Evolutionary conservation across 2,888 invertebrate genomes (phyloP), one percentile per base, ranked within the genome.

Genomic region (Hybos culiciformis): DNA sequence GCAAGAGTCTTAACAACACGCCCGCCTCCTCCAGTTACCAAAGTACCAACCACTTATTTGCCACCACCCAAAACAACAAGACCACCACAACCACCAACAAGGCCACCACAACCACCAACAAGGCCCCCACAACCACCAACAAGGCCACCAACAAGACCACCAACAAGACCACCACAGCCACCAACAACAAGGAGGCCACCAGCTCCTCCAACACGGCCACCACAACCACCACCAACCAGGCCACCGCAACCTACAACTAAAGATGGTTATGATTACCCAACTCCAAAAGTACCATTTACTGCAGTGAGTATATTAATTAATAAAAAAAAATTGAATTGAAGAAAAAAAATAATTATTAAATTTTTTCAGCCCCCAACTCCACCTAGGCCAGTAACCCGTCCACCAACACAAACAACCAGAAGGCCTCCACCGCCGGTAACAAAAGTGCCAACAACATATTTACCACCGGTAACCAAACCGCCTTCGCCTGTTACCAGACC

Each of bases 21-120:
- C 21, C 34, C n/a, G 18, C 20, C 32, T 26, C 12, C 14, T 20
- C 19, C 21, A 20, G 6, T 17, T 33, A 20, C 21, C 17, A 43
- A 31, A 29, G 9, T 32, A 39, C 37, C 48, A 32, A 36, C 46
- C 37, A 44, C 44, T 42, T 24, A 20, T 32, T 32, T 24, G 39
- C 33, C 23, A 46, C 18, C 40, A 46, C 4, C 26, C 3, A 26
- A 9, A 26, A 4, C 26, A 4, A 9, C 11, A 6, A 9, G 11
- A 26, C 4, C 26, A 26, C 26, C 26, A 26, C 26, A 9, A 12
- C 9, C 3, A 26, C 9, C 26, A 5, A 7, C 23, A 5, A 23
- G 23, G 9, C 23, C 23, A 23, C 23, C 23, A 23, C 5, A 5
- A 23, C 23, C 9, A 23, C 5, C 6, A 23, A 23, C 23, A 7